Percentiles rank a stretch among this genome's conserved stretches.
phyloP scores from a whole-genome alignment of 2,797 vertebrate species.

The Aotus griseimembra region DNA sequence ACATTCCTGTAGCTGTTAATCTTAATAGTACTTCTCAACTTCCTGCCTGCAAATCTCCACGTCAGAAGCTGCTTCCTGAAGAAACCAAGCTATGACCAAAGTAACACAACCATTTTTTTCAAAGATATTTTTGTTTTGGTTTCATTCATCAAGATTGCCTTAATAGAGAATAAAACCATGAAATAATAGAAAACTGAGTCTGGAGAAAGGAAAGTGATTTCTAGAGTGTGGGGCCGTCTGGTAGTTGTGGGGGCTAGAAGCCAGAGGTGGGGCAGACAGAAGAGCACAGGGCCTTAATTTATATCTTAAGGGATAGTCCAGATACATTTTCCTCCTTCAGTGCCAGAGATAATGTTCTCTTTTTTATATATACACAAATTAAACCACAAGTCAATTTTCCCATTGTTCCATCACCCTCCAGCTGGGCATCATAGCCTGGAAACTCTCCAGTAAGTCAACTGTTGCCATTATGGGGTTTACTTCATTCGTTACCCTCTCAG shows the following conservation, averaged over 20 bases:
- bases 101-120: neutral
- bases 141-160: neutral
- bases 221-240: neutral
- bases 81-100: neutral
- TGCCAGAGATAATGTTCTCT: neutral
- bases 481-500: neutral
- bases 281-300: neutral
- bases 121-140: neutral
- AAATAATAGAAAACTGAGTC: neutral
- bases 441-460: neutral
- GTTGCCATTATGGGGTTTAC: neutral
- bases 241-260: neutral
- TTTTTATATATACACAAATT: neutral
- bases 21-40: neutral
- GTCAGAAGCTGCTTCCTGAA: neutral
- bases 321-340: neutral
- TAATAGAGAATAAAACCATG: neutral
- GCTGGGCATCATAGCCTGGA: neutral
- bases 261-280: neutral
- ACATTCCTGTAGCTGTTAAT: neutral
- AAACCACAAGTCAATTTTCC: neutral
- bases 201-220: neutral
- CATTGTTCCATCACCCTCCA: neutral
- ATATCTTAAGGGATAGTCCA: neutral
- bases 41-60: neutral